These are phyloP conservation scores for Eubasilissa splendida DNA, from an alignment of 2,888 invertebrate genomes.

Conservation along the genomic window DNA sequence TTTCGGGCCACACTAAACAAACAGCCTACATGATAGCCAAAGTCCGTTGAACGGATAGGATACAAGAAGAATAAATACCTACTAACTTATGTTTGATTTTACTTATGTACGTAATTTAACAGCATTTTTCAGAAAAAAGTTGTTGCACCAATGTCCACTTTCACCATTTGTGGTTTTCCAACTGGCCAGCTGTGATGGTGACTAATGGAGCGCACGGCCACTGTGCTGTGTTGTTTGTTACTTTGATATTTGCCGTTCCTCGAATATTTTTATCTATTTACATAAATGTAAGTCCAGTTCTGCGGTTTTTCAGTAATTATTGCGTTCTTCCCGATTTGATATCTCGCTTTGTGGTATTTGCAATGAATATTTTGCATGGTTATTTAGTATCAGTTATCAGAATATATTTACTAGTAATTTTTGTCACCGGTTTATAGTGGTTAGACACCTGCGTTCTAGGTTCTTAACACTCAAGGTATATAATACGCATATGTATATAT, in stretches of 20 bases:
- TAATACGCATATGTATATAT: no score
- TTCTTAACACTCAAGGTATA: no score
- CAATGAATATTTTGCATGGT: not conserved
- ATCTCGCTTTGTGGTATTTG: conserved; percentile 16
- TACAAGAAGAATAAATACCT: no score
- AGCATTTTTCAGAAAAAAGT: not conserved
- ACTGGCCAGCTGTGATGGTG: not conserved
- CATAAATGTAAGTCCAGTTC: not conserved
- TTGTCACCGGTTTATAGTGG: no score
- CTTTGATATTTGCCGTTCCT: conserved; percentile 23
- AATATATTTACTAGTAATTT: no score
- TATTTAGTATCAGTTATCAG: no score
- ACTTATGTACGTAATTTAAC: no score
- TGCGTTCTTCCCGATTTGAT: not conserved
- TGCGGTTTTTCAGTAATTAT: conserved; percentile 24
- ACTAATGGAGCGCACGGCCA: conserved; percentile 5
- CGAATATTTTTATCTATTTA: not conserved
- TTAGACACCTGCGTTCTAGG: no score
- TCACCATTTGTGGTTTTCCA: conserved; percentile 17
- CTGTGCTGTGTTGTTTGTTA: not conserved
- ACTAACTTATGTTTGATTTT: no score
- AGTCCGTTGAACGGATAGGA: no score
- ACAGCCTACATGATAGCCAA: no score
- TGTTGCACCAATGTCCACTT: not conserved
- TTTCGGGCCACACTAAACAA: no score